phyloP scores from a whole-genome alignment of 2,113 vertebrate genomes.

The Benitochromis conjunctus region DNA sequence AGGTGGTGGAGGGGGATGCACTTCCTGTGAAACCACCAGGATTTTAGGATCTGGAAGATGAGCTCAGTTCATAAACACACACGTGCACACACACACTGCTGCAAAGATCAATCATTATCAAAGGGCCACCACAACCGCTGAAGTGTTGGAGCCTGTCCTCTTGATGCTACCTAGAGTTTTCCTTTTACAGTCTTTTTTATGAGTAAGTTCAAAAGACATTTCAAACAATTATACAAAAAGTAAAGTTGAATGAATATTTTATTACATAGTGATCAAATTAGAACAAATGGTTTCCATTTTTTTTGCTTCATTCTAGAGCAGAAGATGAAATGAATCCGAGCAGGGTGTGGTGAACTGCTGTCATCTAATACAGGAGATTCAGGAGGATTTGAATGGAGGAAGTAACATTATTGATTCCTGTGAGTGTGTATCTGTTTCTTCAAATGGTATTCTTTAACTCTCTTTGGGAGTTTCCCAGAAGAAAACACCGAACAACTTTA shows the following conservation, averaged over 20 bases:
- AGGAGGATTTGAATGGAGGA: neutral
- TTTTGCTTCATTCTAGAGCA: neutral
- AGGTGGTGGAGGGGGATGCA: neutral
- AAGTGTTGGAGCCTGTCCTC: neutral
- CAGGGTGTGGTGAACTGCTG: constrained; percentile 29
- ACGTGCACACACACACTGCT: neutral
- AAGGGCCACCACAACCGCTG: neutral
- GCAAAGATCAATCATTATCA: neutral
- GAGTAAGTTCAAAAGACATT: neutral
- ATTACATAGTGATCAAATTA: neutral
- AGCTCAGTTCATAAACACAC: neutral
- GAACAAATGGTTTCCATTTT: neutral
- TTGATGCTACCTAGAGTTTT: neutral
- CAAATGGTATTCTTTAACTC: neutral
- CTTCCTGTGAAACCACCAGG: constrained; percentile 15
- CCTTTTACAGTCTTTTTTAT: neutral
- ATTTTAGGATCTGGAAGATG: neutral
- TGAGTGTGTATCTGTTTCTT: neutral
- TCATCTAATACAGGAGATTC: constrained; percentile 2
- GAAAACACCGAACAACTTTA: neutral
- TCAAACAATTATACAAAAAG: neutral
- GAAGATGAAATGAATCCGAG: neutral
- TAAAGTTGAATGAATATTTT: neutral
- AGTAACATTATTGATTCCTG: neutral
- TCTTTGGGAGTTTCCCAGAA: neutral